Percentiles rank a stretch among this genome's conserved stretches.
These are phyloP conservation scores for Coregonus ussuriensis DNA, from an alignment of 2,797 vertebrate genomes.

Conservation along the genomic window DNA sequence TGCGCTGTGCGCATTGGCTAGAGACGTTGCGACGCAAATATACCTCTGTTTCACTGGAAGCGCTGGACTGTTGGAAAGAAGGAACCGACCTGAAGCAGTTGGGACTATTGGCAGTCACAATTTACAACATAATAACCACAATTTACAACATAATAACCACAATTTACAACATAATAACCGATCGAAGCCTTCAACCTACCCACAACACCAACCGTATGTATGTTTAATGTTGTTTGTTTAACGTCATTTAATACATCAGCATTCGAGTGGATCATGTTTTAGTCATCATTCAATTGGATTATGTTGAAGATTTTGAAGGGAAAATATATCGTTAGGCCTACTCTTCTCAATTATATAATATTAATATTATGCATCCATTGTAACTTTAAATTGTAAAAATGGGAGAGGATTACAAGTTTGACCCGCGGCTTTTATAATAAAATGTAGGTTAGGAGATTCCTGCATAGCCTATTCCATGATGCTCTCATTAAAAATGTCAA, in stretches of 20 bases:
- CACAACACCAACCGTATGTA: background rate
- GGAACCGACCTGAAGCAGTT: slow-evolving; percentile 4
- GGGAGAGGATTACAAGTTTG: background rate
- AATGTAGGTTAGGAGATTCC: background rate
- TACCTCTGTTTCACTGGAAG: slow-evolving; percentile 26
- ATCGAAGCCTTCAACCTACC: slow-evolving; percentile 20
- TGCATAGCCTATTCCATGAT: background rate
- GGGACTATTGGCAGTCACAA: slow-evolving; percentile 48
- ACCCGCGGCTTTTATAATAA: background rate
- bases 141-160: no score
- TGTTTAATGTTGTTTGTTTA: background rate
- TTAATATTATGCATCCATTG: background rate
- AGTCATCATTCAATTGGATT: background rate
- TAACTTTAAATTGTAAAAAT: background rate
- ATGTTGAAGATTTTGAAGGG: background rate
- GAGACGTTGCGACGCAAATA: slow-evolving; percentile 43
- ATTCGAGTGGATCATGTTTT: background rate
- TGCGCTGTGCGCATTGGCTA: slow-evolving; percentile 54
- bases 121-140: background rate
- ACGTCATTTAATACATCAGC: background rate
- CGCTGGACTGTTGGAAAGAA: slow-evolving; percentile 9
- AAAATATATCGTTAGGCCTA: background rate
- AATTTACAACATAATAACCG: background rate
- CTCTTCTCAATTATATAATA: background rate
- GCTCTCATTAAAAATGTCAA: background rate